Evolutionary conservation across 2,113 vertebrate species (phyloP).

Genomic region (Bufo bufo): DNA sequence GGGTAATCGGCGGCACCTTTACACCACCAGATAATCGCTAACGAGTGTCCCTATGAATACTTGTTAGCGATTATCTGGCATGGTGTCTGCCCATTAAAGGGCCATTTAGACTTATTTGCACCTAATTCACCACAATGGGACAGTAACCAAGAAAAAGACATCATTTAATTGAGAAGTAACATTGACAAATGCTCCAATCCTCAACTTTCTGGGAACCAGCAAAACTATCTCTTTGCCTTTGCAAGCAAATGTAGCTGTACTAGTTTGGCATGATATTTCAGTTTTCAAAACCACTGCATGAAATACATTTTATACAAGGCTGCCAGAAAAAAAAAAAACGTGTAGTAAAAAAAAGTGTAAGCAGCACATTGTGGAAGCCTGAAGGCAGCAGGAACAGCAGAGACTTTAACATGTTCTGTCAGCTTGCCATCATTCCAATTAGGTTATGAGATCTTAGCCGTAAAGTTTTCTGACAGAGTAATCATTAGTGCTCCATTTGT

Average conservation of each 20-base stretch:
- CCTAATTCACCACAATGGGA: background rate
- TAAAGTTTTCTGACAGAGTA: constrained; percentile 2
- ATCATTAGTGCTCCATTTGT: constrained; percentile 16
- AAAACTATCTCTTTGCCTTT: background rate
- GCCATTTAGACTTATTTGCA: background rate
- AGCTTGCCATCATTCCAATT: constrained; percentile 21
- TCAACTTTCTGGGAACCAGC: background rate
- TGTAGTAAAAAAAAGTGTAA: background rate
- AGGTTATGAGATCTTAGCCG: constrained; percentile 22
- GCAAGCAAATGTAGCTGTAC: background rate
- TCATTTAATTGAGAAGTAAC: background rate
- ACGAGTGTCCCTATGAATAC: no score
- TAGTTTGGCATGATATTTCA: background rate
- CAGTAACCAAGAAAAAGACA: background rate
- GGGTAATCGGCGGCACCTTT: no score
- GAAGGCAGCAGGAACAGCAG: background rate
- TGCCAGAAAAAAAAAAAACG: background rate
- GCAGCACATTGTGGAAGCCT: background rate
- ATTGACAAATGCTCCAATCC: background rate
- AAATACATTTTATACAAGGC: constrained; percentile 17
- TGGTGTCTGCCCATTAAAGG: background rate
- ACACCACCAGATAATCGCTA: no score
- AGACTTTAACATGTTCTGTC: constrained; percentile 5
- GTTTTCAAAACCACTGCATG: background rate
- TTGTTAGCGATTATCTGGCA: no score